Evolutionary conservation across 2,888 invertebrate species (phyloP), one percentile per base, ranked within the genome.

Genomic region (Margaritifera margaritifera): DNA sequence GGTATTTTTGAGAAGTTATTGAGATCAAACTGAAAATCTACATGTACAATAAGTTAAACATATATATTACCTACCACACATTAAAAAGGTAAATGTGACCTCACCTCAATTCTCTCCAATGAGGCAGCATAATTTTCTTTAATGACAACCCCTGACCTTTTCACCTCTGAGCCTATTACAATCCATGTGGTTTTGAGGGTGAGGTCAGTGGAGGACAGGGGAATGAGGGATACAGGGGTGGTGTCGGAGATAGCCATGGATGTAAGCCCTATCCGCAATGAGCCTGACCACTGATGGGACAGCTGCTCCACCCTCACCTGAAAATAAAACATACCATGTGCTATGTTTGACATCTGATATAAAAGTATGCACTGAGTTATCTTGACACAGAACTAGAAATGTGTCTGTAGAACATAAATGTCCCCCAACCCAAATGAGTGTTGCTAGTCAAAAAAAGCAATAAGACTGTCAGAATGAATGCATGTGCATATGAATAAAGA

Each of bases 261-360:
- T 2, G 96, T 96, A 24, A 97, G 94, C 4, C 96, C 96, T 79
- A 97, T 94, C 91, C 96, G 95, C 64, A 97, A 93, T 72, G 95
- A 95, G 11, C 97, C 97, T 24, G 95, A 95, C 97, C 97, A 97
- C 79, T 95, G 93, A 79, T 94, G 95, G 11, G 96, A 95, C 92
- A 96, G 94, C 85, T 94, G 94, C 88, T 97, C 97, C 53, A 98
- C 93, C 68, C 93, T 92, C 52, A 91, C 83, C 90, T 91, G 77
- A 19, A 76, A 75, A 68, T 15, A 56, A 54, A 59, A 15, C 22
- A 22, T 8, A 51, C 3, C 18, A n/a, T 22, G 19, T 8, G 11
- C 59, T 11, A 55, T 15, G 24, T 20, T 20, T 55, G 15, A 15
- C 24, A 22, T 55, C 11, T 55, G 24, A 24, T 55, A n/a, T n/a